A percentile compares a stretch with the other conserved stretches of the same genome.
Conservation (phyloP, 2,797 vertebrate species). For the Melanotaenia pygmaea region DNA sequence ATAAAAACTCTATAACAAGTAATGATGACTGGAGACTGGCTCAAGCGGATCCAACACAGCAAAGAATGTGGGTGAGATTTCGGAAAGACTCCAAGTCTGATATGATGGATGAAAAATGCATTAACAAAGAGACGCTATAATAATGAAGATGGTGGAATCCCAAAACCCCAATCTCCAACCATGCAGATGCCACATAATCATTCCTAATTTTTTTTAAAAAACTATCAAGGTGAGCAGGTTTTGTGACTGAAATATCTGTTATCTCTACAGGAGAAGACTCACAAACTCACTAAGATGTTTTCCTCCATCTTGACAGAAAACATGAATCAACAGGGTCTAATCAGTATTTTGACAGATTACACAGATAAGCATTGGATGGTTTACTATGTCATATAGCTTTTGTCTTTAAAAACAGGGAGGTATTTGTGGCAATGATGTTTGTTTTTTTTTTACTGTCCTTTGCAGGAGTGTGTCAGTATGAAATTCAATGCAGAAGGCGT, state of each 20-base stretch:
- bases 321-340: neutral
- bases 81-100: neutral
- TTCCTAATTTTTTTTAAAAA: neutral
- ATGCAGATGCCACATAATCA: neutral
- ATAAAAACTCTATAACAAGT: neutral
- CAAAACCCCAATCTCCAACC: neutral
- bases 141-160: neutral
- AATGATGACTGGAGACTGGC: neutral
- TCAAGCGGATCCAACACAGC: neutral
- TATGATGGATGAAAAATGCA: neutral
- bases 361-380: neutral
- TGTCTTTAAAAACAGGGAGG: neutral
- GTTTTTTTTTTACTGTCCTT: conserved; percentile 8
- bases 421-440: neutral
- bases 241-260: neutral
- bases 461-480: conserved; percentile 12
- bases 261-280: neutral
- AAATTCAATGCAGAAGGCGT: conserved; percentile 20
- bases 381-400: neutral
- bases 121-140: neutral
- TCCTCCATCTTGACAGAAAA: neutral
- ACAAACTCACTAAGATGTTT: neutral
- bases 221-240: neutral
- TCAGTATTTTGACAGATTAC: neutral
- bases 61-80: neutral